Evolutionary conservation across 2,797 vertebrate species (phyloP), one percentile per base, ranked within the genome.

Genomic region (Paedocypris micromegethes): DNA sequence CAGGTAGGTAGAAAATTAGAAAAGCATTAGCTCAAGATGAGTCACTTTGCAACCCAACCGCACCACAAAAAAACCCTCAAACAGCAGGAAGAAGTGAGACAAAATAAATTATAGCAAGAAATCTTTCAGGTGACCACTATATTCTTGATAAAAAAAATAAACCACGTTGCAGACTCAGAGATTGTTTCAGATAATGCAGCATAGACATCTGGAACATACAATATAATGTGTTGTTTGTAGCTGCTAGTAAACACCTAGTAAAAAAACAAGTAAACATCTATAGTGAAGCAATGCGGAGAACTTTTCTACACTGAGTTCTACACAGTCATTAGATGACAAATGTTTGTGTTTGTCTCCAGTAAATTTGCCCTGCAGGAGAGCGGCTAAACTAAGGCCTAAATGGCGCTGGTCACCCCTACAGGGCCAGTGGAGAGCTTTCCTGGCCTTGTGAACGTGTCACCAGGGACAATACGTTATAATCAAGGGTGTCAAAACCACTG

Each of bases 401-500:
- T 66, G 59, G 61, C 55, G 60, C 40, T 40, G 61, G 51, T 55
- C 37, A 58, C 52, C 72, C 58, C 56, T 52, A 9, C 37, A 65
- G 74, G 74, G 61, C n/a, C 70, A 40, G 60, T 44, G 40, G 40
- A 45, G 75, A 75, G 75, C 66, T 71, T 63, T 80, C 76, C 81
- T 80, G 72, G 79, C 77, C 66, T 73, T 75, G 75, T 76, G 66
- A 54, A 2, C 5, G 67, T 83, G 84, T 84, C 83, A 74, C 74
- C 79, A 84, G 75, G 77, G 70, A 78, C 60, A 79, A 78, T 79
- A 83, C 82, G 77, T 79, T 81, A 78, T 83, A 82, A 76, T 85
- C 84, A 77, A 78, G 68, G 67, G 78, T 89, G 90, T 88, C 89
- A 90, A 82, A 85, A 83, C 78, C 70, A 79, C 86, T 88, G 85